Conservation (phyloP, 2,797 vertebrate genomes). For the Dallia pectoralis region DNA sequence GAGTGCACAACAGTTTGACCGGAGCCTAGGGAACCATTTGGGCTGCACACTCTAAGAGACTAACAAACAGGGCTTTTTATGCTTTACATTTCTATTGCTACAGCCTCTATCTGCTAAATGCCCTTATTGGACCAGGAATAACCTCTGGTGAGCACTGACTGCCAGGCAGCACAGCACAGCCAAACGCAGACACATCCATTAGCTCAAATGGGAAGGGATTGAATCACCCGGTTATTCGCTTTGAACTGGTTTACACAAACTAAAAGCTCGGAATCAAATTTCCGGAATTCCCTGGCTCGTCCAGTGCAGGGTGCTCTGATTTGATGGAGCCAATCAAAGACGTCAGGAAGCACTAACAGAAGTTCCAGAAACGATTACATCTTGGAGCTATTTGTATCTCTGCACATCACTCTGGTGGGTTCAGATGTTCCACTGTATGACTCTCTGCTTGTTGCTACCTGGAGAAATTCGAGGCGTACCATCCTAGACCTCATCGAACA, state of each 20-base stretch:
- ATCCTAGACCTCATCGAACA: not conserved
- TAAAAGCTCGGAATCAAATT: conserved; percentile 62
- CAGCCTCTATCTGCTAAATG: conserved; percentile 32
- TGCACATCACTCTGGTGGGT: not conserved
- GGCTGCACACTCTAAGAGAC: conserved; percentile 8
- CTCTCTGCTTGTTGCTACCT: not conserved
- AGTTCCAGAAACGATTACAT: not conserved
- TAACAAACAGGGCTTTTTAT: conserved; percentile 22
- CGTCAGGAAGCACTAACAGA: conserved; percentile 41
- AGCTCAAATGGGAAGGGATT: conserved; percentile 62
- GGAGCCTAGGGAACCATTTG: not conserved
- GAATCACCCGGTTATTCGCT: conserved; percentile 58
- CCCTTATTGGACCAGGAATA: conserved; percentile 63
- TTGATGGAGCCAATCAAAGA: conserved; percentile 30
- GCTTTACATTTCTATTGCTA: conserved; percentile 68
- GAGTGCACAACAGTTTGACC: not conserved
- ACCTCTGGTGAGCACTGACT: conserved; percentile 36
- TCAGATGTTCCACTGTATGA: not conserved
- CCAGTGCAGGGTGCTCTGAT: conserved; percentile 43
- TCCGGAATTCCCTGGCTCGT: conserved; percentile 46
- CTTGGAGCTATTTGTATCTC: not conserved
- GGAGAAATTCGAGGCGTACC: not conserved
- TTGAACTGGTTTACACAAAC: conserved; percentile 55
- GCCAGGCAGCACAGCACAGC: conserved; percentile 45
- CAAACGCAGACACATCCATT: conserved; percentile 59